Evolutionary conservation across 2,888 invertebrate genomes (phyloP).

Genomic region (Eupithecia insigniata): DNA sequence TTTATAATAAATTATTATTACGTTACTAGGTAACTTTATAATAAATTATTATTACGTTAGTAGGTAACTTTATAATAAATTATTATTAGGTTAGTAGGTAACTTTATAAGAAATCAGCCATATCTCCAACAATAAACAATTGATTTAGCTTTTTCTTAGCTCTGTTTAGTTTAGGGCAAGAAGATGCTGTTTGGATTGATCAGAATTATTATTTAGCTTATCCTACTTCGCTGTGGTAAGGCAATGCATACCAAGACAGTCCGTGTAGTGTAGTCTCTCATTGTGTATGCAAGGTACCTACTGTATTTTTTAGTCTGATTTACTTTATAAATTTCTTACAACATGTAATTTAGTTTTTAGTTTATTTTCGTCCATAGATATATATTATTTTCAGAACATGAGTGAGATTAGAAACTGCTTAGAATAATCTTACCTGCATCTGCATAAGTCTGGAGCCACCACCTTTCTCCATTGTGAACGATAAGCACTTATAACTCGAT

Average conservation of each 20-base stretch:
- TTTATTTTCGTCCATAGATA: too few relatives aligned
- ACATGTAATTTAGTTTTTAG: neutral
- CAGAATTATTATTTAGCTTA: neutral
- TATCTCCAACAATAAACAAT: neutral
- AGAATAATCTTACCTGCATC: slow-evolving; percentile 68
- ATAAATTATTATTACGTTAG: too few relatives aligned
- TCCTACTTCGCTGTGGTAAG: neutral
- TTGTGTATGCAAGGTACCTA: too few relatives aligned
- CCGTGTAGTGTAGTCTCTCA: too few relatives aligned
- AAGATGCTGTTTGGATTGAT: neutral
- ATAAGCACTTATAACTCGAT: slow-evolving; percentile 48
- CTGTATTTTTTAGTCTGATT: too few relatives aligned
- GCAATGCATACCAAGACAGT: neutral
- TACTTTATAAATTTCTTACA: neutral
- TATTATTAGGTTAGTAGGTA: too few relatives aligned
- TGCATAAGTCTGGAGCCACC: slow-evolving; percentile 75
- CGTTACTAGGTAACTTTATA: too few relatives aligned
- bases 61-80: too few relatives aligned
- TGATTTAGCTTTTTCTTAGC: neutral
- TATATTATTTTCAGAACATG: too few relatives aligned
- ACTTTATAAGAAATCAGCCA: neutral
- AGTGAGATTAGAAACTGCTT: too few relatives aligned
- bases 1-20: too few relatives aligned
- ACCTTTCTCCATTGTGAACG: slow-evolving; percentile 69
- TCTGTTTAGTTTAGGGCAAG: neutral